Evolutionary conservation across 1,140 invertebrate species (phyloP), one percentile per base, ranked within the genome.

Genomic region (Drosophila bipectinata): DNA sequence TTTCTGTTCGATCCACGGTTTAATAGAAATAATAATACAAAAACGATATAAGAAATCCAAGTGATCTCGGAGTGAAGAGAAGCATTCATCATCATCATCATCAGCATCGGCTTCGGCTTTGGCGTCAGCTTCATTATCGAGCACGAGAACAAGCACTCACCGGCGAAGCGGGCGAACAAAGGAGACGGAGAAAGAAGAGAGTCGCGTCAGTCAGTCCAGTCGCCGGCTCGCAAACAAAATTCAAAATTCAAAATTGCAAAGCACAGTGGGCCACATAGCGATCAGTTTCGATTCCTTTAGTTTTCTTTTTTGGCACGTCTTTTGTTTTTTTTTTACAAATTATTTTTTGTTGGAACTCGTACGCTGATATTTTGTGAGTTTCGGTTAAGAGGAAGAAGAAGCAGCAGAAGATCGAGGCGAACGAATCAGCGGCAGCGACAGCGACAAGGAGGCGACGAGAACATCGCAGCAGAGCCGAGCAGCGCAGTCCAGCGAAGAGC

Each of bases 221-320:
- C 61, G 63, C 61, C 34, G 28, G 24, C 48, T 48, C 45, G 72
- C 79, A 67, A 74, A 79, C 79, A 77, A 85, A 77, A 85, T 80
- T 85, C 80, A 60, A 84, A 84, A 85, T 84, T 81, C 59, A 45
- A 81, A 73, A 64, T 82, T 78, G 53, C 49, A 48, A 60, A 55
- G 64, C 52, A 47, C 28, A 71, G 54, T 54, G 55, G 57, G 52
- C 28, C 24, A 63, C 34, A 45, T 41, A 41, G n/a, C 41, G 41
- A 44, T 44, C 41, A 44, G 41, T 44, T 41, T 41, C 49, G 47
- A 21, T 57, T 28, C 56, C 53, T 57, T 67, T 44, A 44, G 54
- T 48, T 56, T 34, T 39, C 12, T 41, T 48, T 56, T 52, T 57
- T 52, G 47, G 10, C 10, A 37, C 34, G 63, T 64, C 72, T 76